Evolutionary conservation across 1,140 invertebrate species (phyloP).

Genomic region (Drosophila murphyi): DNA sequence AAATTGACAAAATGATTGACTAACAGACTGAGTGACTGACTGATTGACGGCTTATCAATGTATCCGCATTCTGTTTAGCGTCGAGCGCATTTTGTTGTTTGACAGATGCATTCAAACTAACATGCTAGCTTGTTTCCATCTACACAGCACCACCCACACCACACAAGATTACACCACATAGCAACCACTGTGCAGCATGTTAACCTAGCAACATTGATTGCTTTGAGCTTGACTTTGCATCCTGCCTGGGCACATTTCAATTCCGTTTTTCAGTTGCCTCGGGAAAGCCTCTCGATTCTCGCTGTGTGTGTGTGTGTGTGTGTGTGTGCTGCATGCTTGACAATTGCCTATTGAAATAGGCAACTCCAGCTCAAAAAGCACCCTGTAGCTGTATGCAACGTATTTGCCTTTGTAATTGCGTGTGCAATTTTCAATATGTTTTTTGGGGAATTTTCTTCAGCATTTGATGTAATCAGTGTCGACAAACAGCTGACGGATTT

Average conservation of each 20-base stretch:
- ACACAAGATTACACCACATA: neutral
- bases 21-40: slow-evolving; percentile 37
- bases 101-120: slow-evolving; percentile 20
- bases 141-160: neutral
- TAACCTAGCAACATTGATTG: slow-evolving; percentile 40
- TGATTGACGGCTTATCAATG: slow-evolving; percentile 50
- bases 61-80: slow-evolving; percentile 3
- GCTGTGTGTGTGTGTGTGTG: neutral
- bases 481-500: slow-evolving; percentile 12
- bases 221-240: slow-evolving; percentile 28
- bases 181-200: neutral
- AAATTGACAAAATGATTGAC: slow-evolving; percentile 41
- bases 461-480: slow-evolving; percentile 27
- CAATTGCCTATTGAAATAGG: slow-evolving; percentile 46
- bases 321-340: slow-evolving; percentile 34
- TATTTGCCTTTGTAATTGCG: slow-evolving; percentile 55
- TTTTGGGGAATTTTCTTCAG: slow-evolving; percentile 4
- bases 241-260: slow-evolving; percentile 32
- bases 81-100: slow-evolving; percentile 59
- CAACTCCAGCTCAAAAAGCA: neutral
- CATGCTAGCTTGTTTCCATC: neutral
- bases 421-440: slow-evolving; percentile 37
- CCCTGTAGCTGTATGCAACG: slow-evolving; percentile 2
- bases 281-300: slow-evolving; percentile 12
- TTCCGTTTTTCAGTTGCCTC: slow-evolving; percentile 29